Evolutionary conservation across 2,888 invertebrate species (phyloP).

Genomic region (Tipula unca): DNA sequence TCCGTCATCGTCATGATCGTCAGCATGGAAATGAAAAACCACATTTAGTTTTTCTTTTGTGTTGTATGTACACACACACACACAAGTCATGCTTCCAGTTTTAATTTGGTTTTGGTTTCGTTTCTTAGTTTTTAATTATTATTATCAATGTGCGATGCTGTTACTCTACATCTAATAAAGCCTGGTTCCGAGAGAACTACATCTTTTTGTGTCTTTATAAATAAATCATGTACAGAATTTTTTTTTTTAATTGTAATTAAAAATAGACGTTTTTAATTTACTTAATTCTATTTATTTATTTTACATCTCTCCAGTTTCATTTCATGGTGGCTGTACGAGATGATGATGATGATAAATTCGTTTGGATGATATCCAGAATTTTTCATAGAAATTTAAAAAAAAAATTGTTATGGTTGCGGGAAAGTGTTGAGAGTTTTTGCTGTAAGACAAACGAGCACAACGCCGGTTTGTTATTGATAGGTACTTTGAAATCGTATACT

Average conservation of each 20-base stretch:
- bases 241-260: neutral
- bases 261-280: neutral
- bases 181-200: neutral
- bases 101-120: neutral
- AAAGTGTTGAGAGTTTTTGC: neutral
- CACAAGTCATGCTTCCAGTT: neutral
- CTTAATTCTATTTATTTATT: neutral
- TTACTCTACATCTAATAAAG: neutral
- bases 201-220: neutral
- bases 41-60: neutral
- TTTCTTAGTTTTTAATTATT: neutral
- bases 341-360: neutral
- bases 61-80: too few relatives aligned
- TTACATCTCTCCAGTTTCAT: neutral
- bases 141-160: neutral
- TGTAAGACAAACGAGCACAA: neutral
- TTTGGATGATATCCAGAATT: neutral
- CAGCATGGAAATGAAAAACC: neutral
- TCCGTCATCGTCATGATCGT: neutral
- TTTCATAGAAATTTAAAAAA: neutral
- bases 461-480: neutral
- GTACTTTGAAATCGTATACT: neutral
- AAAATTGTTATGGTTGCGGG: neutral
- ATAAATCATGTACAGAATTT: neutral
- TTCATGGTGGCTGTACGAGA: neutral